These are phyloP conservation scores for Epinotia ramella DNA, from an alignment of 2,888 invertebrate genomes.

Conservation along the genomic window DNA sequence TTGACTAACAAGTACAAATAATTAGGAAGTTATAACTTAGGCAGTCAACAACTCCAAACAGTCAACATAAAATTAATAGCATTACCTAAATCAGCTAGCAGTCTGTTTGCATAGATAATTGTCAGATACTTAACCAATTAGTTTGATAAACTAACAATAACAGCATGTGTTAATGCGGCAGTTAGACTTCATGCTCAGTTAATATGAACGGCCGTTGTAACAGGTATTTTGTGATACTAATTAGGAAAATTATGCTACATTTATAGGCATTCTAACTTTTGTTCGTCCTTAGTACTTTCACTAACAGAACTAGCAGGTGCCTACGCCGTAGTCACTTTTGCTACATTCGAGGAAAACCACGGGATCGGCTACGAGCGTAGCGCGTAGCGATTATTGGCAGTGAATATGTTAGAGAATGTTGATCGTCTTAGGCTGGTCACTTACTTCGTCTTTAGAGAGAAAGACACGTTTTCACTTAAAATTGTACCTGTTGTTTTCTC, in stretches of 20 bases:
- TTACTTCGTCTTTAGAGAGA: too few species aligned
- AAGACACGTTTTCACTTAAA: too few species aligned
- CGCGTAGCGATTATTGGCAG: too few species aligned
- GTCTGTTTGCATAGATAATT: constrained; percentile 15
- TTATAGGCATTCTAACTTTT: neutral
- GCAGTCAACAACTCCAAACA: neutral
- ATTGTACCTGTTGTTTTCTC: too few species aligned
- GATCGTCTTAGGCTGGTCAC: too few species aligned
- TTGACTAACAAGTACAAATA: too few species aligned
- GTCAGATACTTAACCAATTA: constrained; percentile 23
- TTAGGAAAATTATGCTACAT: neutral
- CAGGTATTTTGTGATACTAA: constrained; percentile 4
- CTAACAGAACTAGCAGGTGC: too few species aligned
- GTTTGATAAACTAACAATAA: constrained; percentile 20
- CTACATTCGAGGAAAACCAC: too few species aligned
- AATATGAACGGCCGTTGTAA: neutral
- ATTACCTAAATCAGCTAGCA: constrained; percentile 5
- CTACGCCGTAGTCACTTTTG: too few species aligned
- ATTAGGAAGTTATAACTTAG: too few species aligned
- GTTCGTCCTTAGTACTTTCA: neutral
- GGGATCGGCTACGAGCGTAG: too few species aligned
- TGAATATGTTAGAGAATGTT: too few species aligned
- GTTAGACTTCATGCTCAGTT: neutral
- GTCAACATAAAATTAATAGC: constrained; percentile 16
- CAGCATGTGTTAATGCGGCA: constrained; percentile 1